Evolutionary conservation across 2,888 invertebrate genomes (phyloP).

Genomic region (Yponomeuta sedellus): DNA sequence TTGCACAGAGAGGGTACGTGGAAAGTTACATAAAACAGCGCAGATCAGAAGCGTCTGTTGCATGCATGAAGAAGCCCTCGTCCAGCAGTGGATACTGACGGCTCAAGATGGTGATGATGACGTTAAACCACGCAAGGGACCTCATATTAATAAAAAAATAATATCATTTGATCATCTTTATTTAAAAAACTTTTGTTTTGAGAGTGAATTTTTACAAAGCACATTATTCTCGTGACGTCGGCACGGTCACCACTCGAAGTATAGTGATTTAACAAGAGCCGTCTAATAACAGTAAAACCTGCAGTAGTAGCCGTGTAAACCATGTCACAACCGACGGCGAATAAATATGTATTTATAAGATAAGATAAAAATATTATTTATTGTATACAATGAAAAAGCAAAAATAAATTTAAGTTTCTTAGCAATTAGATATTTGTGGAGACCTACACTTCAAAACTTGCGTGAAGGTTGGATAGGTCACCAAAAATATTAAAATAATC

Average conservation of each 20-base stretch:
- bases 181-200: background rate
- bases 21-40: no score
- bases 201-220: background rate
- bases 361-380: no score
- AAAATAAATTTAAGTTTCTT: background rate
- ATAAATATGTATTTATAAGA: no score
- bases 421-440: background rate
- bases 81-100: no score
- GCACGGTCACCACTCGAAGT: background rate
- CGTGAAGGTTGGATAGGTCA: background rate
- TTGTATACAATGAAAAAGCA: no score
- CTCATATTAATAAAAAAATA: no score
- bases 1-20: no score
- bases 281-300: background rate
- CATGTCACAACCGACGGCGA: background rate
- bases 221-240: background rate
- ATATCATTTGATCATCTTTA: background rate
- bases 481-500: background rate
- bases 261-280: background rate
- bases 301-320: background rate
- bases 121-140: no score
- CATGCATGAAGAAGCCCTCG: no score
- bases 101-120: no score
- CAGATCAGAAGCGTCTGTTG: no score
- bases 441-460: background rate